Base-by-base conservation (phyloP, 1,140 invertebrate genomes). In the Calliphora vicina region DNA sequence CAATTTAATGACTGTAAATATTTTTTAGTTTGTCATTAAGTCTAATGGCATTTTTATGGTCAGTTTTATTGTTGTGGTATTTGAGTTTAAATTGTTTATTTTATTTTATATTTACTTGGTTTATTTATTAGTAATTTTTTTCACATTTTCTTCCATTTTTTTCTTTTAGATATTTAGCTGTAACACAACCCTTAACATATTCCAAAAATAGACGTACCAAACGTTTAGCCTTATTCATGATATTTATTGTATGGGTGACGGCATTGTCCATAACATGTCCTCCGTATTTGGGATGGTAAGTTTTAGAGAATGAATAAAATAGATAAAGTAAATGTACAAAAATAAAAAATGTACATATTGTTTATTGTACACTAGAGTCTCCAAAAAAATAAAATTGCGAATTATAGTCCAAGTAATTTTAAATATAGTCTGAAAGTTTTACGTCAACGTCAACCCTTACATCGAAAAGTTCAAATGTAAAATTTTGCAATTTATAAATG, bases 231-330 rank as follows among this genome's bases (percentile, higher is more conserved):
- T 92, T 95, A 13, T 91, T 94, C 27, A 96, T 97, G 93, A 96
- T 97, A 71, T 92, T 96, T 13, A 93, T 94, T 43, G 96, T 97
- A 0, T 98, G 97, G 97, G 89, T 96, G 4, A 92, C 94, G 15
- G 96, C 96, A 0, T 93, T 95, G 9, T 93, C 95, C 61, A 97
- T 97, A 72, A 97, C 96, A 10, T 96, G 96, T 86, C 96, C 96
- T 8, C 96, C 96, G 1, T 93, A 96, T 89, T 93, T 96, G 85
- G 95, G 95, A 87, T 96, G 95, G 93, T 95, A 89, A 93, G 93
- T n/a, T 91, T 81, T 82, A 25, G 25, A 61, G 45, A 17, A 43
- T 74, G n/a, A 74, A 61, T 82, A 67, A 42, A 50, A 17, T 50
- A 50, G 12, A 15, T 50, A 10, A 50, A 6, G 35, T 35, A 35